phyloP scores from a whole-genome alignment of 2,888 invertebrate genomes.

The Dynastes hyllus region DNA sequence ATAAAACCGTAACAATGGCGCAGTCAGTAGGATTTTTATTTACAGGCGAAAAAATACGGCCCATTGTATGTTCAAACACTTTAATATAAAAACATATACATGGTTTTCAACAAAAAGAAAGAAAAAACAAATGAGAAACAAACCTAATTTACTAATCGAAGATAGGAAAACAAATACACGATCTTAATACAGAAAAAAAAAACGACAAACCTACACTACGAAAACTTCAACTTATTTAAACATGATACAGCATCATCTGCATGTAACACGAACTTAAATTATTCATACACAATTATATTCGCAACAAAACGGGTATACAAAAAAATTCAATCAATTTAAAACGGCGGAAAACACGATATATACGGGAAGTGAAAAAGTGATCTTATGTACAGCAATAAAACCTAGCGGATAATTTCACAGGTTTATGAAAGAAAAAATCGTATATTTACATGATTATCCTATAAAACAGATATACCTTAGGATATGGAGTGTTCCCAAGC shows the following conservation, averaged over 20 bases:
- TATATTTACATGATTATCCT: constrained; percentile 40
- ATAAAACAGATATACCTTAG: constrained; percentile 44
- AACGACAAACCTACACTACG: neutral
- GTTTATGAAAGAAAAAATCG: neutral
- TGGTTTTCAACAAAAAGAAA: constrained; percentile 26
- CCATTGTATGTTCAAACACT: constrained; percentile 37
- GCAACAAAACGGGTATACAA: constrained; percentile 20
- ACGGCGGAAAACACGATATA: neutral
- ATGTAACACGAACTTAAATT: neutral
- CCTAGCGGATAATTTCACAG: no score
- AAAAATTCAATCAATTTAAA: constrained; percentile 19
- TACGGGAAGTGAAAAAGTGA: no score
- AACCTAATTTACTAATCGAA: neutral
- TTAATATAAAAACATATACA: constrained; percentile 46
- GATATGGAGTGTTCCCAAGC: constrained; percentile 28
- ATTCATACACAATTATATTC: no score
- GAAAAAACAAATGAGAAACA: constrained; percentile 3
- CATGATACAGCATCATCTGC: neutral
- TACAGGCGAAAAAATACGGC: neutral
- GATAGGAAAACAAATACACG: neutral
- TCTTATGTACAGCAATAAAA: no score
- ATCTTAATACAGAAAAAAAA: neutral
- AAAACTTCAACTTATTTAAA: neutral
- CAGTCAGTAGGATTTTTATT: neutral
- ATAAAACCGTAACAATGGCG: no score